phyloP scores from a whole-genome alignment of 1,140 invertebrate species.

The Pseudomyrmex flavicornis region DNA sequence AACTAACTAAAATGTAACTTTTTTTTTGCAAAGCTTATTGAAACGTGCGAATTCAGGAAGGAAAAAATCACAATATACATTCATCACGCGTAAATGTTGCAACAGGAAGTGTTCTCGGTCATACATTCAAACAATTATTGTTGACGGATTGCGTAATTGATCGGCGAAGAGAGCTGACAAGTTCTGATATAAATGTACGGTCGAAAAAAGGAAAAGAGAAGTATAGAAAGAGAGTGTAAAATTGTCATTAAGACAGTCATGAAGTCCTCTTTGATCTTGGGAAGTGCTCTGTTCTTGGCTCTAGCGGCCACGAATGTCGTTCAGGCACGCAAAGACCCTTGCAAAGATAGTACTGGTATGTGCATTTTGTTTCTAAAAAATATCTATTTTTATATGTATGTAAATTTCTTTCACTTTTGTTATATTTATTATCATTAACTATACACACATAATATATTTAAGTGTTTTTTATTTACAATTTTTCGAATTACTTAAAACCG shows the following conservation, averaged over 20 bases:
- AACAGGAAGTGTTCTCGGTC: slow-evolving; percentile 46
- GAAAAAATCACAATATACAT: slow-evolving; percentile 35
- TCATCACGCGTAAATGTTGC: slow-evolving; percentile 8
- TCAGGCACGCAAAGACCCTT: slow-evolving; percentile 14
- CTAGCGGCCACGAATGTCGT: slow-evolving; percentile 18
- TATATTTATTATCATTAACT: no score
- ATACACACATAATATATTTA: no score
- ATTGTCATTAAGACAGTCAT: slow-evolving; percentile 32
- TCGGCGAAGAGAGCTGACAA: not conserved
- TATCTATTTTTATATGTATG: no score
- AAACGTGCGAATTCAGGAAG: slow-evolving; percentile 36
- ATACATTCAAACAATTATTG: slow-evolving; percentile 36
- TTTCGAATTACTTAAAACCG: no score
- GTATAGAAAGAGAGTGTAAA: slow-evolving; percentile 6
- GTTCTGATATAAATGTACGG: slow-evolving; percentile 52
- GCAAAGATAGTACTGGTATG: slow-evolving; percentile 64
- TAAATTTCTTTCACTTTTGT: no score
- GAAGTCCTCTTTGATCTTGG: slow-evolving; percentile 38
- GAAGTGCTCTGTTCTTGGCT: slow-evolving; percentile 17
- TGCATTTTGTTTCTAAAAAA: not conserved
- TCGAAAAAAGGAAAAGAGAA: not conserved
- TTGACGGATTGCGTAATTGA: slow-evolving; percentile 45
- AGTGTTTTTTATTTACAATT: no score
- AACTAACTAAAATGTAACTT: slow-evolving; percentile 25
- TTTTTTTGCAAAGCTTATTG: not conserved